These are phyloP conservation scores for Papilio polyxenes DNA, from an alignment of 1,140 invertebrate genomes.

Conservation along the genomic window DNA sequence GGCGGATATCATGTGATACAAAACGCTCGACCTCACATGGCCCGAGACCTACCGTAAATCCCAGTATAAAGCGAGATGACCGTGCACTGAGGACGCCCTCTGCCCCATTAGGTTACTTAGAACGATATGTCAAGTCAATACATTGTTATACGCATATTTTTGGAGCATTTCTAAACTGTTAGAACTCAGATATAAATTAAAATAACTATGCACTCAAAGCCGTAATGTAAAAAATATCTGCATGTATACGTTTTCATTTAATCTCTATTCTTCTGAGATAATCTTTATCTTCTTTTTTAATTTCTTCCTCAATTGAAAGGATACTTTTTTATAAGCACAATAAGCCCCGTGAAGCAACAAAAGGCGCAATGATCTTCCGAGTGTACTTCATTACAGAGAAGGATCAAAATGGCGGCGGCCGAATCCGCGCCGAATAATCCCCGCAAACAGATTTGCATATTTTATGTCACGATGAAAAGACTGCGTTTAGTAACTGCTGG, in stretches of 20 bases:
- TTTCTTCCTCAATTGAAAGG: not conserved
- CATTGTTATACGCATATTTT: too few relatives aligned
- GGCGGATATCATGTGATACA: too few relatives aligned
- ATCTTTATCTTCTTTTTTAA: constrained; percentile 18
- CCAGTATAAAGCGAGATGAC: too few relatives aligned
- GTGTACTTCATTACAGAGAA: constrained; percentile 26
- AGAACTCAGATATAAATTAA: too few relatives aligned
- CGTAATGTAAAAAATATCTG: too few relatives aligned
- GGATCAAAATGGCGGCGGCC: constrained; percentile 27
- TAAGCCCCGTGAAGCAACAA: constrained; percentile 6
- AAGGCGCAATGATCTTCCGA: constrained; percentile 25
- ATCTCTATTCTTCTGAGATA: not conserved
- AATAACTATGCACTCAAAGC: too few relatives aligned
- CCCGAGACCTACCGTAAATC: too few relatives aligned
- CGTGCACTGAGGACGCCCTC: too few relatives aligned
- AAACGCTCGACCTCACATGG: too few relatives aligned
- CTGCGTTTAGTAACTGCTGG: not conserved
- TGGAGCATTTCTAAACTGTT: too few relatives aligned
- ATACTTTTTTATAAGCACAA: constrained; percentile 27
- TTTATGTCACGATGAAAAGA: not conserved
- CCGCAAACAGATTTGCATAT: constrained; percentile 14
- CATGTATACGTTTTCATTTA: constrained; percentile 30
- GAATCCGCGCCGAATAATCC: constrained; percentile 20
- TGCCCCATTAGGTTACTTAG: too few relatives aligned
- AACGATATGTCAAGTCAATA: too few relatives aligned